A percentile compares a stretch with the other conserved stretches of the same genome.
Evolutionary conservation across 2,888 invertebrate species (phyloP).

Genomic region (Torymus texanus): DNA sequence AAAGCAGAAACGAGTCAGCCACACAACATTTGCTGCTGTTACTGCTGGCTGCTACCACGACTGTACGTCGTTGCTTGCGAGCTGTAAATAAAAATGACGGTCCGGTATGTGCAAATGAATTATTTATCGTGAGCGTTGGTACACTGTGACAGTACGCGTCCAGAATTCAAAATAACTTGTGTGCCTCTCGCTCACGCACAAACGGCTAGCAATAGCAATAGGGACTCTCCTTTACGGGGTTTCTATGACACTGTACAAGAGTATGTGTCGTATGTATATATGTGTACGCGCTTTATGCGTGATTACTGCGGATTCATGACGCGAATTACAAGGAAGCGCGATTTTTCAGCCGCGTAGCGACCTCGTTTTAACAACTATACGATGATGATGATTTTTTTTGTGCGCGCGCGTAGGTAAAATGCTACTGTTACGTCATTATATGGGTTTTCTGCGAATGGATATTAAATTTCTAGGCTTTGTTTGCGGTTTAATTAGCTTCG

Average conservation of each 20-base stretch:
- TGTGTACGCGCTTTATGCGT: background rate
- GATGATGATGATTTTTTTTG: no score
- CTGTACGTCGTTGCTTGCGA: no score
- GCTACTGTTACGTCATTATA: no score
- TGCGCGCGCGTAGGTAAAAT: no score
- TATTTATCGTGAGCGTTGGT: conserved; percentile 45
- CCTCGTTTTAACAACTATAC: background rate
- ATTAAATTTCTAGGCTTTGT: no score
- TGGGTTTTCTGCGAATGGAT: no score
- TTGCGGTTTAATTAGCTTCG: background rate
- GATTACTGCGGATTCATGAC: conserved; percentile 28
- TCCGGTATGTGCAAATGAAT: conserved; percentile 53
- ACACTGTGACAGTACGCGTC: conserved; percentile 41
- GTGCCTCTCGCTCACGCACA: background rate
- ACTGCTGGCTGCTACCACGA: no score
- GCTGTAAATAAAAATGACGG: conserved; percentile 38
- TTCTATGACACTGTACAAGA: conserved; percentile 23
- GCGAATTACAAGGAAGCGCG: conserved; percentile 6
- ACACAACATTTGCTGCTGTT: no score
- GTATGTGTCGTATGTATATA: conserved; percentile 8
- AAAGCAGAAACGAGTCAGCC: background rate
- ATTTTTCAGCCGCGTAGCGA: background rate
- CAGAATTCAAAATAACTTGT: conserved; percentile 46
- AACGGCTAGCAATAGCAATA: background rate
- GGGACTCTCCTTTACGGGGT: conserved; percentile 21